Conservation (phyloP, 2,797 vertebrate species). For the Acanthurus lineatus region DNA sequence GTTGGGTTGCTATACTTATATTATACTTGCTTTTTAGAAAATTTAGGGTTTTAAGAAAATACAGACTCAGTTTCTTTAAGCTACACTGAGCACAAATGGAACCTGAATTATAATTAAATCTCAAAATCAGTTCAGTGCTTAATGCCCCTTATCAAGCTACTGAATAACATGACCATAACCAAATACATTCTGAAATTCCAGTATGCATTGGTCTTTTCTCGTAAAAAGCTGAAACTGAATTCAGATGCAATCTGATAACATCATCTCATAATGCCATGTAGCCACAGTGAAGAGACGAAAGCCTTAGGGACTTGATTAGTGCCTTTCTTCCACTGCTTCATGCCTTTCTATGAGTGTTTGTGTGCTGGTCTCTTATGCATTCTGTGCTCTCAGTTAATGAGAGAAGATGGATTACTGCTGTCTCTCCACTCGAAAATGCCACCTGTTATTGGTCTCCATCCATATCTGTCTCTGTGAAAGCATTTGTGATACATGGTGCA, state of each 20-base stretch:
- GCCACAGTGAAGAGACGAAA: slow-evolving; percentile 42
- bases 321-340: slow-evolving; percentile 41
- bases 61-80: slow-evolving; percentile 1
- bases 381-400: slow-evolving; percentile 37
- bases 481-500: not conserved
- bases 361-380: slow-evolving; percentile 25
- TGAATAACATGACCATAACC: slow-evolving; percentile 30
- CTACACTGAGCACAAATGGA: not conserved
- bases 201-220: not conserved
- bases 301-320: slow-evolving; percentile 66
- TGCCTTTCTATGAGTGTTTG: slow-evolving; percentile 15
- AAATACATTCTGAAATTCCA: slow-evolving; percentile 2
- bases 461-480: slow-evolving; percentile 31
- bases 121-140: slow-evolving; percentile 5
- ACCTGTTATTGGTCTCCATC: slow-evolving; percentile 32
- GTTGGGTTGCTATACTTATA: not conserved
- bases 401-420: slow-evolving; percentile 50
- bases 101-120: slow-evolving; percentile 22
- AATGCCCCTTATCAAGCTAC: not conserved
- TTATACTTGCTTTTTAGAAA: not conserved
- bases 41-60: not conserved
- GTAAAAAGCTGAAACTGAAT: slow-evolving; percentile 11
- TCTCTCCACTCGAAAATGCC: slow-evolving; percentile 7
- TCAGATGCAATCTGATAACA: slow-evolving; percentile 23
- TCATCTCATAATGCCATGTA: slow-evolving; percentile 12